These are phyloP conservation scores for Coryphaenoides rupestris DNA, from an alignment of 2,113 vertebrate genomes.

Conservation along the genomic window DNA sequence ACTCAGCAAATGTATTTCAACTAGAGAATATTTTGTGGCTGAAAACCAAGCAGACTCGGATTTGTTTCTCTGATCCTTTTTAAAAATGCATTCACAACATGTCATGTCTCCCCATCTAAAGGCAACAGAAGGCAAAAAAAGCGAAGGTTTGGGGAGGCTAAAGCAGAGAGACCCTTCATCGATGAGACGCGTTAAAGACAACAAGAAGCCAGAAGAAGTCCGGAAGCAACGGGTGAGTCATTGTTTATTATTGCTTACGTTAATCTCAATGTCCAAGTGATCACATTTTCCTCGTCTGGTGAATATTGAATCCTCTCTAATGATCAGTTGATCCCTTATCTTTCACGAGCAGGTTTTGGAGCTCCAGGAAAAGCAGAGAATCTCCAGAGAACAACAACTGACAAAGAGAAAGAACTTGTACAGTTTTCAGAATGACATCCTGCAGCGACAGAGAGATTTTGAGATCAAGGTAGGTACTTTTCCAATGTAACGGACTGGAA, in stretches of 20 bases:
- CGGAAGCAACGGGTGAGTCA: conserved; percentile 70
- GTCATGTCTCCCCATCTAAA: conserved; percentile 21
- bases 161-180: conserved; percentile 53
- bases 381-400: conserved; percentile 75
- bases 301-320: background rate
- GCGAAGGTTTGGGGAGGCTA: conserved; percentile 24
- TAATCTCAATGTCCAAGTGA: background rate
- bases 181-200: conserved; percentile 54
- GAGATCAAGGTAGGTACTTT: conserved; percentile 73
- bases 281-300: background rate
- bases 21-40: too few species aligned
- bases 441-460: conserved; percentile 78
- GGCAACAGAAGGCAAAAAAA: conserved; percentile 56
- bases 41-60: too few species aligned
- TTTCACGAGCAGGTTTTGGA: conserved; percentile 64
- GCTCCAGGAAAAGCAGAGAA: conserved; percentile 77
- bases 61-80: too few species aligned
- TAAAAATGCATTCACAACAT: background rate
- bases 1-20: too few species aligned
- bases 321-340: background rate
- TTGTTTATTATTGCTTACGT: background rate
- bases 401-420: conserved; percentile 80
- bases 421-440: conserved; percentile 80
- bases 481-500: background rate
- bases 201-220: conserved; percentile 66